A percentile compares a stretch with the other conserved stretches of the same genome.
Conservation (phyloP, 1,140 invertebrate species). For the Diachasmimorpha longicaudata region DNA sequence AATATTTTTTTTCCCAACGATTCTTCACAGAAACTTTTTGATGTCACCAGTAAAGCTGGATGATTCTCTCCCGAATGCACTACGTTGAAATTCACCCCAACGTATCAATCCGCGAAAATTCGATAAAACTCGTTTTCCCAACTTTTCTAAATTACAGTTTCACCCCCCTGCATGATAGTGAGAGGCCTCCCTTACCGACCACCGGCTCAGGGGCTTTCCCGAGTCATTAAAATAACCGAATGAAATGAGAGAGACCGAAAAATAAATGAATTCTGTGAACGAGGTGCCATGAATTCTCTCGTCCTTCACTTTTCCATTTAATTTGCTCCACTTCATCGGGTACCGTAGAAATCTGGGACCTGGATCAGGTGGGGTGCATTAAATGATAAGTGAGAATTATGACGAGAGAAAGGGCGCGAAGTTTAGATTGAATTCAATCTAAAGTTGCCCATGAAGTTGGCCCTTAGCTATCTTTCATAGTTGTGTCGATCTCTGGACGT, state of each 20-base stretch:
- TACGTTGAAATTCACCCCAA: neutral
- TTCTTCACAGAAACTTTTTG: neutral
- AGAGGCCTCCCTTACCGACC: neutral
- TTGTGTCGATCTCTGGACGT: constrained; percentile 27
- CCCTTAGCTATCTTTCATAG: constrained; percentile 39
- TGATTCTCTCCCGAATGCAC: neutral
- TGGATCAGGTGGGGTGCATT: neutral
- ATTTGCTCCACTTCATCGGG: neutral
- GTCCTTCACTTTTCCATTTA: neutral
- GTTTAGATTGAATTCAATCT: constrained; percentile 47
- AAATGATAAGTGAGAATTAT: constrained; percentile 3
- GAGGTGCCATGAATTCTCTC: neutral
- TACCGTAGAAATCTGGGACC: neutral
- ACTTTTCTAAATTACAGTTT: neutral
- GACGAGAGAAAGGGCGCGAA: constrained; percentile 10
- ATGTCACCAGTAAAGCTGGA: neutral
- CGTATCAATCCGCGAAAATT: neutral
- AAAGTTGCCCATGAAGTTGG: constrained; percentile 42
- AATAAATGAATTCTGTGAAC: no score
- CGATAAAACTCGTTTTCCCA: neutral
- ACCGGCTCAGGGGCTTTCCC: neutral
- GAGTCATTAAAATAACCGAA: neutral
- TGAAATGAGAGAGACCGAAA: no score
- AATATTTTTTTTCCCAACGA: no score
- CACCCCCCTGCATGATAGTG: neutral